phyloP scores from a whole-genome alignment of 1,140 invertebrate genomes.

The Sesamia nonagrioides region DNA sequence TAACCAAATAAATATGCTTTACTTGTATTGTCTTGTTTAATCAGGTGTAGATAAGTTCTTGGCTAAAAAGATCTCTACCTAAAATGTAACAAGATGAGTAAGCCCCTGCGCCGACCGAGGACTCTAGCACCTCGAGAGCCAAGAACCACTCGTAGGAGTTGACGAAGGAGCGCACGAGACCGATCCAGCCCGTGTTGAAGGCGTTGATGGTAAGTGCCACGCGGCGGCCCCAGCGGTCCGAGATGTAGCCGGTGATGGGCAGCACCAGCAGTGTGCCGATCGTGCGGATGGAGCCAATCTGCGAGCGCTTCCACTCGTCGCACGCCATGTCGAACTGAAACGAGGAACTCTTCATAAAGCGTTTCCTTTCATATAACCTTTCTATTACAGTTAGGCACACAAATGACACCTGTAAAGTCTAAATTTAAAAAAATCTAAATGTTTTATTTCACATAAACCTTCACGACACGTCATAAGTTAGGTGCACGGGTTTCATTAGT shows the following conservation, averaged over 20 bases:
- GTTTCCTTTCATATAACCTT: too few species aligned
- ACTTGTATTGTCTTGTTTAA: too few species aligned
- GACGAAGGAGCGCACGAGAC: slow-evolving; percentile 90
- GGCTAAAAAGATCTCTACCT: slow-evolving; percentile 73
- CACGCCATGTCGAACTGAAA: slow-evolving; percentile 81
- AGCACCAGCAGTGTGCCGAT: slow-evolving; percentile 91
- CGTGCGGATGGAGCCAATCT: slow-evolving; percentile 92
- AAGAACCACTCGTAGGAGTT: slow-evolving; percentile 90
- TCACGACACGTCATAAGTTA: too few species aligned
- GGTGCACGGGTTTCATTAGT: too few species aligned
- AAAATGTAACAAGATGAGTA: slow-evolving; percentile 85
- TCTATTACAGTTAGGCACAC: too few species aligned
- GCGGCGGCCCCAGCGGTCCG: slow-evolving; percentile 90
- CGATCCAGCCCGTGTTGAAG: slow-evolving; percentile 88
- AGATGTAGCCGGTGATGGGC: slow-evolving; percentile 90
- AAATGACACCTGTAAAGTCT: too few species aligned
- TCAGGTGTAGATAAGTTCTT: too few species aligned
- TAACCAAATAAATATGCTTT: too few species aligned
- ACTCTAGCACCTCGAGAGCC: slow-evolving; percentile 90
- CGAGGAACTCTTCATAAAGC: not conserved
- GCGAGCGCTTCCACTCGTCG: slow-evolving; percentile 90
- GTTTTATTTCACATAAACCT: too few species aligned
- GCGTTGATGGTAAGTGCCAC: slow-evolving; percentile 89
- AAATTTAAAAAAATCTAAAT: too few species aligned
- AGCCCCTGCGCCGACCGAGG: slow-evolving; percentile 84